phyloP scores from a whole-genome alignment of 2,113 vertebrate genomes.

The human region GRCh38 chr6:125051001-125051500 shows the following conservation, averaged over 20 bases:
- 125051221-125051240: not conserved
- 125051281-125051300: not conserved
- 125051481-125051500: not conserved
- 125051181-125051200: not conserved
- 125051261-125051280: not conserved
- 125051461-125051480: not conserved
- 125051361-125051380: not conserved
- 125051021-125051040: not conserved
- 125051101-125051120: not conserved
- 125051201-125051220: not conserved
- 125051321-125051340: not conserved
- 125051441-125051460: not conserved
- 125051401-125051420: not conserved
- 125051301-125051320: not conserved
- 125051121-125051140: not conserved
- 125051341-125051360: not conserved
- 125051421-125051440: not conserved
- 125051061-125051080: not conserved
- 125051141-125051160: not conserved
- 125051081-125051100: not conserved
- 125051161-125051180: not conserved
- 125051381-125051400: not conserved
- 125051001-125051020: not conserved
- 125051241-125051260: not conserved
- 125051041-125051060: slow-evolving; percentile 19